Base-by-base conservation (phyloP, 2,888 invertebrate genomes). In the Dicycla oo region DNA sequence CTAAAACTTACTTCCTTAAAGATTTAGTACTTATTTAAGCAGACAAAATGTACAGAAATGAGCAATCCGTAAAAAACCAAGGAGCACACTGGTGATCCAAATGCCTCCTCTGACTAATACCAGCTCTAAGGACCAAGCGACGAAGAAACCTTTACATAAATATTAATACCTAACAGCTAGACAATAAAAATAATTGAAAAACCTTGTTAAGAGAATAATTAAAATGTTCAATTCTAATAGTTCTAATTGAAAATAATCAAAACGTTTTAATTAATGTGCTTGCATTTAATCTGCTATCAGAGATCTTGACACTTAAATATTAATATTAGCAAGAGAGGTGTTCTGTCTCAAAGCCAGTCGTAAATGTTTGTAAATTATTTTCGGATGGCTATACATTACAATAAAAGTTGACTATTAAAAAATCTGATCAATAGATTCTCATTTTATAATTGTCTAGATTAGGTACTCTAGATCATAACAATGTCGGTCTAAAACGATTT, bases 171-270 rank as follows among this genome's bases (percentile, higher is more conserved):
- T 8, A n/a, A n/a, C n/a, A 34, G 34, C 34, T 34, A 34, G 8
- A 26, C 13, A 26, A 18, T 73, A 58, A 18, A 51, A 26, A 18
- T n/a, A 26, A 72, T 54, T 73, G 20, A n/a, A 45, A 74, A 45
- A 34, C n/a, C n/a, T 62, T 53, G 62, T 23, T 38, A 26, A 15
- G n/a, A 72, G 11, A 54, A 64, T 8, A 75, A 54, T 56, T 40
- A 20, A 20, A 26, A 75, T 34, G 15, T 30, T 40, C 40, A 30
- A 18, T 47, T 38, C n/a, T n/a, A 51, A 62, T 26, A 30, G 26
- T 53, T 53, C 23, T 64, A 23, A 75, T 40, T 47, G 20, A 63
- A 38, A 63, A 30, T 75, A 75, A 63, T 64, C 10, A 71, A 68
- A 47, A 40, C 45, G 26, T 38, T 53, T 38, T 15, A 45, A 47